These are phyloP conservation scores for Panorpa germanica DNA, from an alignment of 2,888 invertebrate species.

Conservation along the genomic window DNA sequence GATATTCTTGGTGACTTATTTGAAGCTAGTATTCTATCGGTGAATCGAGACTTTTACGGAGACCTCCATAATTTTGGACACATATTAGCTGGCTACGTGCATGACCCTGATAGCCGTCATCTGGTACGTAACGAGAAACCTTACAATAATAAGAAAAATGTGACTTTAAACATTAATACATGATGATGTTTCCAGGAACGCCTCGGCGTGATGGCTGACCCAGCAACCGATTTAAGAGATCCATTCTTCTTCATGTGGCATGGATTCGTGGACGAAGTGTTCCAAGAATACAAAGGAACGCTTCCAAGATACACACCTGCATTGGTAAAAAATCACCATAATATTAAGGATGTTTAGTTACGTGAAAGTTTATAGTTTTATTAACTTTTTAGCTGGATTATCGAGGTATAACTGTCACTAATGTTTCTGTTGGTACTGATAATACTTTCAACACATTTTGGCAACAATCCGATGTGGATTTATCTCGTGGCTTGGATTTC, in stretches of 20 bases:
- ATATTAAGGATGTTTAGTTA: background rate
- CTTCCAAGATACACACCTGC: conserved; percentile 17
- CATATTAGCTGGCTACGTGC: conserved; percentile 49
- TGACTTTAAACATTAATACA: too few relatives aligned
- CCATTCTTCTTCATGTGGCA: conserved; percentile 23
- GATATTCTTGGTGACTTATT: conserved; percentile 62
- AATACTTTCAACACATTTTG: conserved; percentile 17
- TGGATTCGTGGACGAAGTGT: conserved; percentile 20
- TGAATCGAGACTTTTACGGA: conserved; percentile 51
- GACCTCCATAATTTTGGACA: conserved; percentile 73
- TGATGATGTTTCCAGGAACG: too few relatives aligned
- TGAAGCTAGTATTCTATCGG: conserved; percentile 48
- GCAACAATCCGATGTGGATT: conserved; percentile 19
- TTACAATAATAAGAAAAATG: too few relatives aligned
- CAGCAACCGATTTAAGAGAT: conserved; percentile 21
- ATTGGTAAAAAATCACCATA: conserved; percentile 22
- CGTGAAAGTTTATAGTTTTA: background rate
- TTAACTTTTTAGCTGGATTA: conserved; percentile 18
- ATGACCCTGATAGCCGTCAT: conserved; percentile 73
- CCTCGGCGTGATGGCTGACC: conserved; percentile 20
- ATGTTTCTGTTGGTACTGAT: conserved; percentile 16
- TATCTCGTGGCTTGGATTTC: conserved; percentile 21
- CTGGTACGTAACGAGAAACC: too few relatives aligned
- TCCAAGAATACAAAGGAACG: conserved; percentile 18
- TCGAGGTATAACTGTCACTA: conserved; percentile 9